phyloP scores from a whole-genome alignment of 2,888 invertebrate species.

The Drosophila colorata region DNA sequence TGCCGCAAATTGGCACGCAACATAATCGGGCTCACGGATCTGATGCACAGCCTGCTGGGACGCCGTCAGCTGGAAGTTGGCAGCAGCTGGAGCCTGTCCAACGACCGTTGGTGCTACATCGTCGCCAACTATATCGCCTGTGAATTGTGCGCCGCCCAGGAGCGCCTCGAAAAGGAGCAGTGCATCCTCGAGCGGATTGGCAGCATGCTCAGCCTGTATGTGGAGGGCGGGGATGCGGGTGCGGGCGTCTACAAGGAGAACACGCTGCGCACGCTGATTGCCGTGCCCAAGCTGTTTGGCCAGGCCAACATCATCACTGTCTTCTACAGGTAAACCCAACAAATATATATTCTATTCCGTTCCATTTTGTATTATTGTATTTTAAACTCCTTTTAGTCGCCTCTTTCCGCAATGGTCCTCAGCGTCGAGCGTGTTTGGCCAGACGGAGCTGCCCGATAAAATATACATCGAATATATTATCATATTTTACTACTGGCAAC shows the following conservation, averaged over 20 bases:
- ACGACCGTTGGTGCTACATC: slow-evolving; percentile 67
- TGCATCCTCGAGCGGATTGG: slow-evolving; percentile 65
- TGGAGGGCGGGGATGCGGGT: slow-evolving; percentile 43
- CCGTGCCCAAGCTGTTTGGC: slow-evolving; percentile 71
- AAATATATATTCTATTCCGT: neutral
- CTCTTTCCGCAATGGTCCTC: slow-evolving; percentile 65
- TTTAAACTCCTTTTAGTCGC: slow-evolving; percentile 41
- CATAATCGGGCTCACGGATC: slow-evolving; percentile 55
- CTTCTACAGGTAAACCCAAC: slow-evolving; percentile 61
- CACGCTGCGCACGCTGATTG: slow-evolving; percentile 60
- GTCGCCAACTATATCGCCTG: slow-evolving; percentile 74
- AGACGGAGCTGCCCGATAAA: slow-evolving; percentile 71
- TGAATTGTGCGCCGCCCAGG: slow-evolving; percentile 67
- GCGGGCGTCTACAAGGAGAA: slow-evolving; percentile 43
- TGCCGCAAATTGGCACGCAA: slow-evolving; percentile 64
- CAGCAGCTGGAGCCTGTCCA: slow-evolving; percentile 19
- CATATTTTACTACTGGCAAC: slow-evolving; percentile 76
- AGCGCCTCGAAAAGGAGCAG: slow-evolving; percentile 56
- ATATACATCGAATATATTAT: slow-evolving; percentile 75
- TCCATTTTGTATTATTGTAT: slow-evolving; percentile 1
- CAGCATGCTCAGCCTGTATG: slow-evolving; percentile 60
- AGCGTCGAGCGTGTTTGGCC: slow-evolving; percentile 43
- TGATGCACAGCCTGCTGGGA: slow-evolving; percentile 49
- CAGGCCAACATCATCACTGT: slow-evolving; percentile 65
- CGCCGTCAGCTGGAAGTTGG: slow-evolving; percentile 20